Percentiles rank a stretch among this genome's conserved stretches.
phyloP scores from a whole-genome alignment of 2,113 vertebrate genomes.

The Perognathus longimembris region DNA sequence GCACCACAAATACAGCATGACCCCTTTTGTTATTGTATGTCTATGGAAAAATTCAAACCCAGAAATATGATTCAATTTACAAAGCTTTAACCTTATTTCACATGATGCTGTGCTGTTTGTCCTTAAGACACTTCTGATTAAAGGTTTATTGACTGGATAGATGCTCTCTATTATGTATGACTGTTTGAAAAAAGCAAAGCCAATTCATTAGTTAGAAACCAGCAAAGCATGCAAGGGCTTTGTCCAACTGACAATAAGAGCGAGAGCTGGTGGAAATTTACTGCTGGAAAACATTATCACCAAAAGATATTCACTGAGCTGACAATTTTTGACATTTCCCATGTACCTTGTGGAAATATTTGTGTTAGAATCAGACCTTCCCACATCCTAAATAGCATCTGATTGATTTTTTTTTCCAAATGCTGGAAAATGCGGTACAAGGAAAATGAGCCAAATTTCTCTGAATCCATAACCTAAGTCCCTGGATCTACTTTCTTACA shows the following conservation, averaged over 20 bases:
- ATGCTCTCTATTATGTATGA: slow-evolving; percentile 64
- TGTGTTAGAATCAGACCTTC: slow-evolving; percentile 68
- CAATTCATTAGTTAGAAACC: slow-evolving; percentile 75
- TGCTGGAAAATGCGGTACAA: slow-evolving; percentile 7
- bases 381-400: slow-evolving; percentile 47
- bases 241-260: slow-evolving; percentile 60
- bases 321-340: slow-evolving; percentile 71
- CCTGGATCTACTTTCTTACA: not conserved
- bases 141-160: slow-evolving; percentile 75
- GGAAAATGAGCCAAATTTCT: not conserved
- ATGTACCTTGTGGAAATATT: slow-evolving; percentile 75
- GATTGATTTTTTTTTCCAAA: slow-evolving; percentile 56
- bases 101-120: slow-evolving; percentile 59
- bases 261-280: slow-evolving; percentile 49
- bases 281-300: slow-evolving; percentile 62
- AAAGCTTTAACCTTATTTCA: slow-evolving; percentile 70
- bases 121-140: slow-evolving; percentile 70
- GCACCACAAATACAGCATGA: slow-evolving; percentile 40
- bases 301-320: slow-evolving; percentile 54
- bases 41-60: slow-evolving; percentile 55
- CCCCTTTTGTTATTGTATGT: slow-evolving; percentile 43
- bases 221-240: slow-evolving; percentile 71
- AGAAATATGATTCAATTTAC: slow-evolving; percentile 65
- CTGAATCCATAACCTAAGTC: not conserved
- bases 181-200: slow-evolving; percentile 70